Base-by-base conservation (phyloP, 2,113 vertebrate species). In the Phocoena sinus region DNA sequence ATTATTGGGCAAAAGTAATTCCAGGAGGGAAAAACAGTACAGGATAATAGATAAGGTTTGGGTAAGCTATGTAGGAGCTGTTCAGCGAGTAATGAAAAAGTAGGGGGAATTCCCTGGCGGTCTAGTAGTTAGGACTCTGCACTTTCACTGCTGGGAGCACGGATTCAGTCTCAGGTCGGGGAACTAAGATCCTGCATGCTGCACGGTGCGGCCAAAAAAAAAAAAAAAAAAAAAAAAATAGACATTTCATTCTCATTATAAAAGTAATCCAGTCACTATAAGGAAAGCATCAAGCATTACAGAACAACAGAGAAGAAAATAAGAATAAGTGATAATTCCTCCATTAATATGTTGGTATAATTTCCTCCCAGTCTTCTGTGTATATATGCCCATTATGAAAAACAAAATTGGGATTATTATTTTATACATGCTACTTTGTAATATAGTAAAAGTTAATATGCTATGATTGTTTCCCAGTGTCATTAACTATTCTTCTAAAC, bases 371-470 rank as follows among this genome's bases (percentile, higher is more conserved):
- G 26, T 79, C 31, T 90, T 93, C n/a, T 50, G 62, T 58, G 38
- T 94, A 58, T 60, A 60, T 74, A 44, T 74, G 88, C 31, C 21
- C 56, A 71, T 63, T 93, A 95, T 81, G 33, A 68, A 41, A 88
- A 83, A 74, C 8, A 47, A 85, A 95, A 87, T 56, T 71, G 71
- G 58, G 44, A 56, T 62, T 89, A 38, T 76, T 96, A 38, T 76
- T 96, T 28, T 88, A 26, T 76, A 74, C 56, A 77, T 77, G 26
- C 26, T 93, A 65, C 26, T 92, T 95, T 92, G 12, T 50, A 95
- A 83, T 79, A 44, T 83, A 50, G 79, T 21, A 44, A 53, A 83
- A 85, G 50, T 60, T 85, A 58, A 56, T 85, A 63, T 70, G 44
- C 20, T 28, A 20, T 60, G 53, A 41, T 93, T 80, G 17, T 95